Evolutionary conservation across 2,113 vertebrate genomes (phyloP).

Genomic region (Chascanopsetta lugubris): DNA sequence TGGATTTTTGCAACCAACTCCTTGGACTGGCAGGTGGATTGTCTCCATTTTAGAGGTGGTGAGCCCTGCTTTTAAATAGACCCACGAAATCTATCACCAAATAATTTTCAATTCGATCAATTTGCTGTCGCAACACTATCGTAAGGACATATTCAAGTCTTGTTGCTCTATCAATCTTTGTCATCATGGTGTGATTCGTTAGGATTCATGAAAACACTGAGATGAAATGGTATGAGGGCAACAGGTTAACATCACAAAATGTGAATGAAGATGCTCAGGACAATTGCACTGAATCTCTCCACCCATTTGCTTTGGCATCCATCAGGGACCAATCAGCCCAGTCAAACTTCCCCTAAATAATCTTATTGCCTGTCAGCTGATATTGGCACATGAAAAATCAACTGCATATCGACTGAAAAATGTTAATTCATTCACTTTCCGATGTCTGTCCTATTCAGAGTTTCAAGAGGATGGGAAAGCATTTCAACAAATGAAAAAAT

Average conservation of each 20-base stretch:
- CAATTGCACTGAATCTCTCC: neutral
- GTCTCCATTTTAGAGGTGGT: no score
- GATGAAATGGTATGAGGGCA: no score
- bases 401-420: neutral
- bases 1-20: no score
- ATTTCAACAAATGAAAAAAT: neutral
- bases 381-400: neutral
- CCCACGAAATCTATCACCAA: no score
- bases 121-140: no score
- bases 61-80: no score
- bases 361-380: slow-evolving; percentile 1
- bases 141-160: no score
- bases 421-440: neutral
- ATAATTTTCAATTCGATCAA: no score
- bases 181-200: no score
- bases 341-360: slow-evolving; percentile 3
- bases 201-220: no score
- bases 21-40: no score
- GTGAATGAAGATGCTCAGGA: neutral
- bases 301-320: neutral
- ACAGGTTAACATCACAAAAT: neutral
- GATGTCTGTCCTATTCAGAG: neutral
- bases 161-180: no score
- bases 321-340: neutral
- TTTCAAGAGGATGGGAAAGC: neutral